Evolutionary conservation across 2,797 vertebrate species (phyloP).

Genomic region (Rhabdophis nuchalis): DNA sequence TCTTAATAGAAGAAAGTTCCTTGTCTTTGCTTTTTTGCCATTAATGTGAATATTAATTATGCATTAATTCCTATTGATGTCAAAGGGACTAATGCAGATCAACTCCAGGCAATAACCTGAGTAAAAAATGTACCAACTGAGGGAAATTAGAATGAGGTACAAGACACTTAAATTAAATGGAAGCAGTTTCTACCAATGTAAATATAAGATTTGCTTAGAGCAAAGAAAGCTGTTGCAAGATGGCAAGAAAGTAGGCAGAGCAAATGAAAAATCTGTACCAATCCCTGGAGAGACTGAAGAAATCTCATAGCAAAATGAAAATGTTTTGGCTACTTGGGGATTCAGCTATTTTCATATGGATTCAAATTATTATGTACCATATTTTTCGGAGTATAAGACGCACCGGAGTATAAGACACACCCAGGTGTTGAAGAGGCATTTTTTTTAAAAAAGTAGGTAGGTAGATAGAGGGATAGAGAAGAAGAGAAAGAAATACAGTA

Average conservation of each 20-base stretch:
- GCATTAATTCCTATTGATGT: background rate
- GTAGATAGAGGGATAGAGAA: too few relatives aligned
- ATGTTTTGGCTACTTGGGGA: background rate
- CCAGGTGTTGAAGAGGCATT: too few relatives aligned
- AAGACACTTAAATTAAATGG: background rate
- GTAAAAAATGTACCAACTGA: background rate
- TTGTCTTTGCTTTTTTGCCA: background rate
- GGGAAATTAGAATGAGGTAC: background rate
- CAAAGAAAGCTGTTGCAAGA: background rate
- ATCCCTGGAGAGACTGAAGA: background rate
- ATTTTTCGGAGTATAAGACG: too few relatives aligned
- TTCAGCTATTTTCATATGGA: background rate
- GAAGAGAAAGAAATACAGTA: too few relatives aligned
- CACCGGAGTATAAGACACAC: too few relatives aligned
- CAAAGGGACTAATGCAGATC: background rate
- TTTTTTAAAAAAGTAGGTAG: too few relatives aligned
- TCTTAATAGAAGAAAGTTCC: too few relatives aligned
- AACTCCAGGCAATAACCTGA: background rate
- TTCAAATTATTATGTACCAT: background rate
- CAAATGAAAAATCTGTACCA: background rate
- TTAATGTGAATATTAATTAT: background rate
- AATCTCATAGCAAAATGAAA: background rate
- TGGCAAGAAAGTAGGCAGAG: background rate
- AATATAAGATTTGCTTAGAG: background rate
- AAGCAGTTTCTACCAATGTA: background rate